Evolutionary conservation across 2,888 invertebrate genomes (phyloP), one percentile per base, ranked within the genome.

Genomic region (Prenolepis imparis): DNA sequence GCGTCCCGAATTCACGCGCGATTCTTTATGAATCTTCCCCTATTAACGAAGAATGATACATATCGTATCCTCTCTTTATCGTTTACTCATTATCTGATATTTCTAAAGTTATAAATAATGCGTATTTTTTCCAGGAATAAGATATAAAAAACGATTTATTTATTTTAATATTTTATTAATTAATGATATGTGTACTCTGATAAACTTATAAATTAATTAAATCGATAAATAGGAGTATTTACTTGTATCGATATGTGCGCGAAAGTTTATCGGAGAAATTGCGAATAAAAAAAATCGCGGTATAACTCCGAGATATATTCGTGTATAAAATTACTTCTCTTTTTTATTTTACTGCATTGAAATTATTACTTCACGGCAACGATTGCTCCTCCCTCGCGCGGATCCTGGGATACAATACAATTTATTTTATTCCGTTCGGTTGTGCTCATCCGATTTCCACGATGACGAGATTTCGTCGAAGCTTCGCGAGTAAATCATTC

Each of bases 401-500:
- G 28, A 32, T 78, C 41, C 28, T 28, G 28, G 55, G 4, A n/a
- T 12, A 18, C 32, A 39, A 72, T 44, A 64, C 32, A 48, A 48
- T 52, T 52, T 44, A 72, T 78, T 78, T 78, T 72, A 61, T 78
- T 77, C 32, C 41, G 68, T 67, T 44, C 57, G 21, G 72, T 78
- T 18, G 72, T 59, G 48, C 59, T 44, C 72, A 72, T 72, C 59
- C 72, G 72, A 68, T 32, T 52, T 52, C n/a, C 52, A n/a, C 68
- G 68, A 72, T 78, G 78, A 78, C 78, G 78, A 78, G 78, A 78
- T 66, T 78, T 57, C 78, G 78, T 41, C 78, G 78, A 72, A 59
- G 32, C 78, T 44, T 61, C 75, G 77, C 84, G 86, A 86, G 82
- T 86, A 86, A 86, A 89, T 87, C 84, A 75, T 64, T 66, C 48